Evolutionary conservation across 2,797 vertebrate species (phyloP).

Genomic region (Pantherophis alleghaniensis): DNA sequence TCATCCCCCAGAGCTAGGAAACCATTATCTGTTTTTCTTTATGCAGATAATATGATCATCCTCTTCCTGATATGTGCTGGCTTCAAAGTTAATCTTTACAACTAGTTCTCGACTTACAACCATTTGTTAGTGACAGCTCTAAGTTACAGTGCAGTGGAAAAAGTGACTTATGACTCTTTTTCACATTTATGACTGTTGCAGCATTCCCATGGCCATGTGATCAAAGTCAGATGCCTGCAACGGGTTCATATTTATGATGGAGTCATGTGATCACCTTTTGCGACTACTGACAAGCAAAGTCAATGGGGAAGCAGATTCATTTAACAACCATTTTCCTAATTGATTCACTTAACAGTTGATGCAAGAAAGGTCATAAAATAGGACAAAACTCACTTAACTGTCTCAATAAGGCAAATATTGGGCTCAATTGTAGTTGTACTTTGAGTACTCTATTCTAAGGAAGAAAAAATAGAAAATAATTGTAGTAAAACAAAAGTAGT

Average conservation of each 20-base stretch:
- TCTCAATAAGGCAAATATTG: not conserved
- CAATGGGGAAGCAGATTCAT: not conserved
- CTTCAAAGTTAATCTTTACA: not conserved
- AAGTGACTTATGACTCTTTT: not conserved
- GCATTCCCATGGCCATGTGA: not conserved
- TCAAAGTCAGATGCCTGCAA: not conserved
- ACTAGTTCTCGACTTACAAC: not conserved
- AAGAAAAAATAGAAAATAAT: not conserved
- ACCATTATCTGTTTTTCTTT: not conserved
- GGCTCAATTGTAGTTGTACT: not conserved
- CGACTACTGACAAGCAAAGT: not conserved
- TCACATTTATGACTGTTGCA: not conserved
- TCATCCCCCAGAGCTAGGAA: not conserved
- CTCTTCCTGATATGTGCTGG: not conserved
- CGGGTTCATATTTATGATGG: not conserved
- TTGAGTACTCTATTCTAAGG: not conserved
- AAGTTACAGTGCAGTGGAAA: not conserved
- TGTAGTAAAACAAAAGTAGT: not conserved
- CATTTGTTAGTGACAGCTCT: not conserved
- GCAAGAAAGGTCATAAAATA: not conserved
- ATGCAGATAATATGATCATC: not conserved
- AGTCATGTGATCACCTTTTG: not conserved
- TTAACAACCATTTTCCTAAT: not conserved
- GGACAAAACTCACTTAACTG: not conserved
- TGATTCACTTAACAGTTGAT: not conserved